phyloP scores from a whole-genome alignment of 2,888 invertebrate genomes.

The Amphipyra berbera region DNA sequence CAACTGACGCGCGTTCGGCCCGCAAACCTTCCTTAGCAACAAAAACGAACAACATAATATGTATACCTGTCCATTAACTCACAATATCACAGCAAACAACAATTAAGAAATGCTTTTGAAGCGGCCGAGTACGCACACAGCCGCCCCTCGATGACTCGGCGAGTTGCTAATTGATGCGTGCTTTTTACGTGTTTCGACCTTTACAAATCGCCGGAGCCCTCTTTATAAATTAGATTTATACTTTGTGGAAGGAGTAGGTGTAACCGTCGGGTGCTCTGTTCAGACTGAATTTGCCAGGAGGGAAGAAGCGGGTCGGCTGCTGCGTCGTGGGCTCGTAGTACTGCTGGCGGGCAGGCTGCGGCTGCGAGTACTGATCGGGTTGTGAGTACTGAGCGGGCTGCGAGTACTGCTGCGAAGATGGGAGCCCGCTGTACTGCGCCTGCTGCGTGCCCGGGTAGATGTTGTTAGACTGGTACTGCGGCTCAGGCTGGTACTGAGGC shows the following conservation, averaged over 20 bases:
- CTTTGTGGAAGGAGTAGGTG: constrained; percentile 95
- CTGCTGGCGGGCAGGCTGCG: constrained; percentile 76
- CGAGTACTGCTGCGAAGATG: constrained; percentile 76
- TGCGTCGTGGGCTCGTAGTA: constrained; percentile 91
- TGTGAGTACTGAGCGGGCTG: constrained; percentile 71
- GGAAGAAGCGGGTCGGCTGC: constrained; percentile 93
- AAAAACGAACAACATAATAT: constrained; percentile 77
- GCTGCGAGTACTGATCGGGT: constrained; percentile 51
- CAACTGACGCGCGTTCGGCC: constrained; percentile 71
- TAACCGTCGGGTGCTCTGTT: constrained; percentile 97
- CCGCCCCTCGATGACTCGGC: constrained; percentile 83
- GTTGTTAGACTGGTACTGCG: constrained; percentile 81
- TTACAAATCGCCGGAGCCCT: constrained; percentile 79
- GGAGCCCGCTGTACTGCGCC: constrained; percentile 86
- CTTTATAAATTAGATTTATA: constrained; percentile 79
- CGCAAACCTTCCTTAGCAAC: constrained; percentile 73
- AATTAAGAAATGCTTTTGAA: constrained; percentile 86
- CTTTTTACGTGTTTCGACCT: constrained; percentile 79
- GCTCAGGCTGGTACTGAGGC: constrained; percentile 74
- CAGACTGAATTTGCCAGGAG: constrained; percentile 95
- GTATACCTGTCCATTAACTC: constrained; percentile 85
- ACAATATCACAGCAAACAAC: constrained; percentile 90
- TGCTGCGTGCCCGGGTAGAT: constrained; percentile 86
- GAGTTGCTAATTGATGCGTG: constrained; percentile 83
- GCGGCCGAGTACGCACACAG: constrained; percentile 72